A percentile compares a stretch with the other conserved stretches of the same genome.
Evolutionary conservation across 64 coral and sea anemone genomes (phyloP).

Genomic region (Trachythela sp.): DNA sequence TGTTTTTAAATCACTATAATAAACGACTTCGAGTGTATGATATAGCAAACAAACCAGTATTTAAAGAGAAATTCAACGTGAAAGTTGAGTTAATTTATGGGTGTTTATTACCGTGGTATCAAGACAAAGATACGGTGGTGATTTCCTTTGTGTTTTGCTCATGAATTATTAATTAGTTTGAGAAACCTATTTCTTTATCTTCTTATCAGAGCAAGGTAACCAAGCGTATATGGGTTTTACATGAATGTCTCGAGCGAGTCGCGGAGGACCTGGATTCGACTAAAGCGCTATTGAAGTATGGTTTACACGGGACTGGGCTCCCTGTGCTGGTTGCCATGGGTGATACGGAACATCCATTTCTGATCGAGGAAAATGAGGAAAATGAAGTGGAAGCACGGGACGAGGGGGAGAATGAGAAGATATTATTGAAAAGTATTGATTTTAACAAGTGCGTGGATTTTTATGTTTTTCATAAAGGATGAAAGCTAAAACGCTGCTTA

Average conservation of each 20-base stretch:
- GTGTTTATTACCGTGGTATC: no score
- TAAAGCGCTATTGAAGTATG: constrained; percentile 76
- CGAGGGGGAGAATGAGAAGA: constrained; percentile 45
- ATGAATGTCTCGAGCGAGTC: constrained; percentile 91
- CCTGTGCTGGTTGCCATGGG: constrained; percentile 54
- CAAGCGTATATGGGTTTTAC: constrained; percentile 93
- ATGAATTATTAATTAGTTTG: no score
- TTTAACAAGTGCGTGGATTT: constrained; percentile 56
- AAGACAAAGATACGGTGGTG: no score
- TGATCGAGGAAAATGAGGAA: constrained; percentile 48
- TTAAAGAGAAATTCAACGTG: no score
- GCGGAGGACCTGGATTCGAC: constrained; percentile 79
- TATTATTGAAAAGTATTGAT: constrained; percentile 54
- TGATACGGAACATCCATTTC: constrained; percentile 56
- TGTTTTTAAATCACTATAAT: no score
- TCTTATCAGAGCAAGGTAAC: constrained; percentile 92
- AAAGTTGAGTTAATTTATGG: no score
- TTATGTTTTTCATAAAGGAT: neutral
- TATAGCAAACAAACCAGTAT: no score
- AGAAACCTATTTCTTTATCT: no score
- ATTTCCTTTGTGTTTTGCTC: no score
- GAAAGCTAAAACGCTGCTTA: neutral
- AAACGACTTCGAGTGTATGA: no score
- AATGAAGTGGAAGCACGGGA: constrained; percentile 40
- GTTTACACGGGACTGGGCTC: constrained; percentile 73